phyloP scores from a whole-genome alignment of 2,797 vertebrate species.

The Pseudopleuronectes americanus region DNA sequence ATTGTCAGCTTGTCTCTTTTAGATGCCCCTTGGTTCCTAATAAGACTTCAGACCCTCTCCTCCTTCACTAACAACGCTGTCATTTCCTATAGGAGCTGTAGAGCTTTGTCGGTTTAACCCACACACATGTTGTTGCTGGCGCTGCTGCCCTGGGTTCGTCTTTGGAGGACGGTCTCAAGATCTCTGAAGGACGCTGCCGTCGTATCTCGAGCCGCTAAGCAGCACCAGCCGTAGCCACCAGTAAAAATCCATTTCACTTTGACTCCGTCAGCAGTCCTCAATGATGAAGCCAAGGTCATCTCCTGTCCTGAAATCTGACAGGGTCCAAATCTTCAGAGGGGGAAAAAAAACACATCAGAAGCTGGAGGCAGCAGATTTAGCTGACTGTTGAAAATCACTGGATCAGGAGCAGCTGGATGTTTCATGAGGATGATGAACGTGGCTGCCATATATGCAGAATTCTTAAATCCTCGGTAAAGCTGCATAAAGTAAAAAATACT shows the following conservation, averaged over 20 bases:
- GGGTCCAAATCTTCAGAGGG: slow-evolving; percentile 59
- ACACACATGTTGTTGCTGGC: not conserved
- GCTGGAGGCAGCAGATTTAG: slow-evolving; percentile 55
- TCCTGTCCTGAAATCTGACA: slow-evolving; percentile 60
- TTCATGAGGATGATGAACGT: slow-evolving; percentile 30
- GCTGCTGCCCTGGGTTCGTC: not conserved
- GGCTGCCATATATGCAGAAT: not conserved
- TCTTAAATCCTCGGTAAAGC: too few species aligned
- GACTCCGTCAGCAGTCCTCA: slow-evolving; percentile 65
- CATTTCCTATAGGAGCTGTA: not conserved
- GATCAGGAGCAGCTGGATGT: slow-evolving; percentile 35
- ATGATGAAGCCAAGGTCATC: slow-evolving; percentile 65
- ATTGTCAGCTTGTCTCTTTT: too few species aligned
- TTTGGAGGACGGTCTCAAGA: slow-evolving; percentile 1
- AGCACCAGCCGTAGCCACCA: slow-evolving; percentile 11
- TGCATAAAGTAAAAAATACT: too few species aligned
- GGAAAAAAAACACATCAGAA: slow-evolving; percentile 52
- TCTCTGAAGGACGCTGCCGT: slow-evolving; percentile 42
- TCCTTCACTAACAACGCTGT: too few species aligned
- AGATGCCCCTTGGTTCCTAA: too few species aligned
- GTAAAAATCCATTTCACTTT: slow-evolving; percentile 40
- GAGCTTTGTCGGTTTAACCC: not conserved
- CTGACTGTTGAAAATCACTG: slow-evolving; percentile 48
- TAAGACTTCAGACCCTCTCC: too few species aligned
- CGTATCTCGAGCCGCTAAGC: slow-evolving; percentile 5